Conservation (phyloP, 2,888 invertebrate genomes). For the Endomychus coccineus region DNA sequence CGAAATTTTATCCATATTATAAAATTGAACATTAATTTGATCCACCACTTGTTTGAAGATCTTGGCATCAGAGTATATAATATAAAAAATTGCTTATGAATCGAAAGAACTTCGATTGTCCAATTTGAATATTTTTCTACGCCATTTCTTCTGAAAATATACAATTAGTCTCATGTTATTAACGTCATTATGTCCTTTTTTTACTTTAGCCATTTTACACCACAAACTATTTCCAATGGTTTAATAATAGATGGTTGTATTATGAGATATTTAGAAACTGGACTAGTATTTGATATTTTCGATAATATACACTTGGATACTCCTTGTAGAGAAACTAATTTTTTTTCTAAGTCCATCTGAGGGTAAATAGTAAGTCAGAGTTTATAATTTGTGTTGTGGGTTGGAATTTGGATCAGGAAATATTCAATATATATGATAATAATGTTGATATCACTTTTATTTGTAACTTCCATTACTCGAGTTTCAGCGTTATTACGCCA, state of each 20-base stretch:
- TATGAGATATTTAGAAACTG: conserved; percentile 80
- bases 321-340: conserved; percentile 61
- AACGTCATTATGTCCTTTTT: conserved; percentile 17
- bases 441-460: no score
- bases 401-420: no score
- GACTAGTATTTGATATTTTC: conserved; percentile 55
- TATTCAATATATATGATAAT: no score
- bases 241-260: conserved; percentile 81
- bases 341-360: conserved; percentile 55
- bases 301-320: conserved; percentile 71
- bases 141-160: conserved; percentile 66
- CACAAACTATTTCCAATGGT: conserved; percentile 82
- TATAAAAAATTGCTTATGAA: conserved; percentile 59
- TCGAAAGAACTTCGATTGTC: conserved; percentile 56
- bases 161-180: conserved; percentile 16
- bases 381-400: no score
- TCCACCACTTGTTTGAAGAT: conserved; percentile 73
- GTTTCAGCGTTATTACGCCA: no score
- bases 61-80: conserved; percentile 63
- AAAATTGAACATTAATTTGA: no score
- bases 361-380: no score
- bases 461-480: no score
- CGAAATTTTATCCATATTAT: no score
- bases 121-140: conserved; percentile 85
- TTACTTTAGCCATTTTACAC: conserved; percentile 76